Conservation (phyloP, 2,888 invertebrate genomes). For the Orthosia gracilis region DNA sequence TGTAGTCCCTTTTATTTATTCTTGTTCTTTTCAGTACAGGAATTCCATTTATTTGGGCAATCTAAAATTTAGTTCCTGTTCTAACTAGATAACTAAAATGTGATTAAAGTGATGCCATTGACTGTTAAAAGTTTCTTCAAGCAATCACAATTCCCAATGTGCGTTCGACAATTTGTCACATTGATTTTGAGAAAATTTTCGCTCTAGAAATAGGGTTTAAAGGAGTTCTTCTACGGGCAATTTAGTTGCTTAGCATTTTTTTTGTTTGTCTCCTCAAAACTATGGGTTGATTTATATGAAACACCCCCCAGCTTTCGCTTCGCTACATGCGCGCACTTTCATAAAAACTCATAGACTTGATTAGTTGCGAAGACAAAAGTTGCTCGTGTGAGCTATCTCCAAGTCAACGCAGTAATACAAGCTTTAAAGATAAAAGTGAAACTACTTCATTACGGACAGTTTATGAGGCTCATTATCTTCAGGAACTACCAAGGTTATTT, state of each 20-base stretch:
- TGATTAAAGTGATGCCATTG: no score
- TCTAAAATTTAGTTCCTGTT: not conserved
- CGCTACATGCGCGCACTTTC: no score
- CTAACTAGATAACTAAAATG: no score
- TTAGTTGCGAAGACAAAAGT: no score
- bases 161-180: not conserved
- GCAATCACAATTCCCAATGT: no score
- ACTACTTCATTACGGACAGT: constrained; percentile 30
- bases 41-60: not conserved
- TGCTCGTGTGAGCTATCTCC: not conserved
- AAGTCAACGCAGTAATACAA: not conserved
- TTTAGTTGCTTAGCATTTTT: no score
- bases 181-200: not conserved
- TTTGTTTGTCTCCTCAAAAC: no score
- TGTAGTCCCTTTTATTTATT: not conserved
- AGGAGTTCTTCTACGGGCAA: no score
- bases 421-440: constrained; percentile 13
- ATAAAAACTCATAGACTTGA: no score
- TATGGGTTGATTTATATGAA: no score
- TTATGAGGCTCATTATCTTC: constrained; percentile 4
- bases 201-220: not conserved
- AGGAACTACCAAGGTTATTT: constrained; percentile 1
- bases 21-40: not conserved
- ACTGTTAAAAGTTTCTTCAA: no score
- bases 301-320: no score